A percentile compares a stretch with the other conserved stretches of the same genome.
Conservation (phyloP, 2,113 vertebrate genomes). For the Hippocampus abdominalis region DNA sequence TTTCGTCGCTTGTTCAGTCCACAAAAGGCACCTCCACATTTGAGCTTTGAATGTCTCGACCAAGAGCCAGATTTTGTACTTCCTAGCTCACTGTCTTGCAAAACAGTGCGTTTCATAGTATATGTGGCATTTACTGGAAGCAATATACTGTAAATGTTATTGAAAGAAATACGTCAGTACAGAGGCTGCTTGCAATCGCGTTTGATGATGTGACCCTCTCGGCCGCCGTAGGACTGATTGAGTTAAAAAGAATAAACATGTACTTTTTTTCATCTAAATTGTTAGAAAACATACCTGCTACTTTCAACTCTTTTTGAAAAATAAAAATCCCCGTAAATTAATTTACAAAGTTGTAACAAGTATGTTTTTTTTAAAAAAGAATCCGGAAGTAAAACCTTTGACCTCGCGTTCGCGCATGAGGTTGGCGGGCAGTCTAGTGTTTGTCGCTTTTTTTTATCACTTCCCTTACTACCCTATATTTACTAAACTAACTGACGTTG, state of each 20-base stretch:
- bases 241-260: too few species aligned
- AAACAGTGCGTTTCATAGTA: too few species aligned
- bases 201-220: not conserved
- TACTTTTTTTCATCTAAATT: too few species aligned
- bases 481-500: not conserved
- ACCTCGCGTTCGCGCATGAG: slow-evolving; percentile 48
- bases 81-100: too few species aligned
- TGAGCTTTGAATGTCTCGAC: too few species aligned
- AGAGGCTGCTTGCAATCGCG: not conserved
- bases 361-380: not conserved
- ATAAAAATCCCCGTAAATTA: not conserved
- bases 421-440: slow-evolving; percentile 56
- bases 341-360: not conserved
- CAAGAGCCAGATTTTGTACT: too few species aligned
- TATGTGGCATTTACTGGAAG: too few species aligned
- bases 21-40: too few species aligned
- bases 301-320: not conserved
- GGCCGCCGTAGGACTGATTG: not conserved
- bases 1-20: too few species aligned
- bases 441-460: slow-evolving; percentile 3
- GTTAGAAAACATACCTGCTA: not conserved
- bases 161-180: too few species aligned
- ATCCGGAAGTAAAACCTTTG: slow-evolving; percentile 30
- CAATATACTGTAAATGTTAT: too few species aligned
- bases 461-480: not conserved